These are phyloP conservation scores for Crotalus helleri DNA, from an alignment of 2,113 vertebrate species.

Conservation along the genomic window DNA sequence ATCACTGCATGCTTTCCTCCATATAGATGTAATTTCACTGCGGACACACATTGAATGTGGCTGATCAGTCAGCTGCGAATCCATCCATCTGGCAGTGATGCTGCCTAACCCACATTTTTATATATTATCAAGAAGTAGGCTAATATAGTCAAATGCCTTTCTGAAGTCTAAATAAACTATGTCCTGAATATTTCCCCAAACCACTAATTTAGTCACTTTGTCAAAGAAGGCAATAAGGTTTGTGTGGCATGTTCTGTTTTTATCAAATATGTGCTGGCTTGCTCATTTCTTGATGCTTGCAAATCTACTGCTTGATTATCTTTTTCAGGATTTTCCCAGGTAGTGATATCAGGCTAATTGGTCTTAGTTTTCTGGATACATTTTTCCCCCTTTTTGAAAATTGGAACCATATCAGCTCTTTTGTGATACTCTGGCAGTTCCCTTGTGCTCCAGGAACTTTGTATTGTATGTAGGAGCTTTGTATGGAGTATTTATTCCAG, in stretches of 20 bases:
- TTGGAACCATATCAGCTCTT: neutral
- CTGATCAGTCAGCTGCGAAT: neutral
- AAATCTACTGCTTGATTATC: neutral
- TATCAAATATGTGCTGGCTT: neutral
- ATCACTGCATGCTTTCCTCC: neutral
- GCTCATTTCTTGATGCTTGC: neutral
- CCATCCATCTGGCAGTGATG: neutral
- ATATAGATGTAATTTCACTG: neutral
- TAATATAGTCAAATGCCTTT: neutral
- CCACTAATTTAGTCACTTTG: neutral
- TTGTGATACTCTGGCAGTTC: neutral
- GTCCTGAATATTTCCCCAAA: neutral
- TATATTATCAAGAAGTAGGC: neutral
- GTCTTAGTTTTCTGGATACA: neutral
- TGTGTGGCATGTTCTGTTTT: neutral
- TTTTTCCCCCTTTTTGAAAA: neutral
- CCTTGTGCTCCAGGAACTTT: neutral
- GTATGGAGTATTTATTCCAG: neutral
- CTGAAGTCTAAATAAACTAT: neutral
- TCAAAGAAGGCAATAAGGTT: neutral
- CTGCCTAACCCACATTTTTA: neutral
- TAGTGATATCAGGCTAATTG: neutral
- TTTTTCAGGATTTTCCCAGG: neutral
- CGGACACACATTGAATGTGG: neutral
- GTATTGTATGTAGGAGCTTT: neutral